Percentiles rank a stretch among this genome's conserved stretches.
Conservation (phyloP, 2,113 vertebrate species). For the Benitochromis conjunctus region DNA sequence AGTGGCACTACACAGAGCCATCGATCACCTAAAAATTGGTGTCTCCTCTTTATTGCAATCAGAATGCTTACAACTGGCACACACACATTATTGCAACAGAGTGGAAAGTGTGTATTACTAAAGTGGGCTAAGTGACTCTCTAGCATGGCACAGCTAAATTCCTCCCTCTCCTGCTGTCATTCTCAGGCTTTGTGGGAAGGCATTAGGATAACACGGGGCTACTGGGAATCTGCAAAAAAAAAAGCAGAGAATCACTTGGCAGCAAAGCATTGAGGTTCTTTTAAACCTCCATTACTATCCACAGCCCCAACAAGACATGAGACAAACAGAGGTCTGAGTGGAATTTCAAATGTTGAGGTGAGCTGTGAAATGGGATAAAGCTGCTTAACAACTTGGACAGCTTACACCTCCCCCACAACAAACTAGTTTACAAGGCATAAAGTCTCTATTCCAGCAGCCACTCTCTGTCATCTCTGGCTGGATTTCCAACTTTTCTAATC, state of each 20-base stretch:
- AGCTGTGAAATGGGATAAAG: constrained; percentile 7
- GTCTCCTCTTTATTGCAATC: background rate
- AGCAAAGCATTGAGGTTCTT: background rate
- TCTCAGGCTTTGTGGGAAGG: background rate
- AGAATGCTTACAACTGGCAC: background rate
- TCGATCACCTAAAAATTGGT: background rate
- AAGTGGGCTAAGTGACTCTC: background rate
- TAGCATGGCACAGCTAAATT: background rate
- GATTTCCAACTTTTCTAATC: background rate
- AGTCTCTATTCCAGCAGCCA: background rate
- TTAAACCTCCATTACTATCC: background rate
- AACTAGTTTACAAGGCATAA: constrained; percentile 12
- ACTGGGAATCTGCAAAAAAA: background rate
- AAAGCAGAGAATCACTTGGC: background rate
- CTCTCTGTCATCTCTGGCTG: background rate
- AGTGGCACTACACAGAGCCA: background rate
- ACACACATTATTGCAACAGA: background rate
- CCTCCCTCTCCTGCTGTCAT: background rate
- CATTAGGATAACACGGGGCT: background rate
- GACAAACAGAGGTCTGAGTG: constrained; percentile 5
- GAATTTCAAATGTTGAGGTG: constrained; percentile 2
- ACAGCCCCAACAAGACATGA: background rate
- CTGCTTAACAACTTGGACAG: constrained; percentile 17
- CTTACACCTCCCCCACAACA: constrained; percentile 16
- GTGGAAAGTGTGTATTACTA: background rate